Conservation (phyloP, 1,140 invertebrate genomes). For the Halictus rubicundus region DNA sequence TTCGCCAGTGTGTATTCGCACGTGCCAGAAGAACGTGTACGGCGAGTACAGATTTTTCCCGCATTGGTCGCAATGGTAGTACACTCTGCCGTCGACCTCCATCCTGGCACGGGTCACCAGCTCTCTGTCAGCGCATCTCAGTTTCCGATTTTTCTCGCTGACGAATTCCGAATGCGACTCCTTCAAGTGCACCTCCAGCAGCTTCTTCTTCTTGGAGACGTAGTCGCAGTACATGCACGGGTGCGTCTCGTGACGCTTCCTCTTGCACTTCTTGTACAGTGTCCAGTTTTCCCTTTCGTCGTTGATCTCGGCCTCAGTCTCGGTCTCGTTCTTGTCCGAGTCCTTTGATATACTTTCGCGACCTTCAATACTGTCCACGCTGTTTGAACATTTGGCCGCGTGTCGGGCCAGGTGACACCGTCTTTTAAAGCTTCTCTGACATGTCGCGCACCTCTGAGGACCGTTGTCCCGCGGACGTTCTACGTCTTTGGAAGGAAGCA, state of each 20-base stretch:
- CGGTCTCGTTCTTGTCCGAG: too few relatives aligned
- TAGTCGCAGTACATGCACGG: constrained; percentile 72
- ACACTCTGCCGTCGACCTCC: constrained; percentile 77
- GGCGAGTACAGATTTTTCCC: constrained; percentile 83
- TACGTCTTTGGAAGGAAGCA: neutral
- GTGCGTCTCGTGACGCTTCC: constrained; percentile 54
- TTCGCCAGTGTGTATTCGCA: constrained; percentile 86
- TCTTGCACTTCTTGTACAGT: constrained; percentile 4
- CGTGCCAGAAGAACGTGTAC: constrained; percentile 83
- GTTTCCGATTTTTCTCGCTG: constrained; percentile 49
- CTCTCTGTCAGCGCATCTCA: constrained; percentile 72
- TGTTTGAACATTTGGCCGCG: neutral
- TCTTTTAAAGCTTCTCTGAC: constrained; percentile 20
- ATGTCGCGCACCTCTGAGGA: constrained; percentile 12
- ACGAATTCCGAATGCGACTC: constrained; percentile 66
- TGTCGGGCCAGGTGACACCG: constrained; percentile 29
- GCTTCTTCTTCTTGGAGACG: constrained; percentile 63
- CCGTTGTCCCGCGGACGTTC: constrained; percentile 1
- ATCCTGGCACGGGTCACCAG: constrained; percentile 76
- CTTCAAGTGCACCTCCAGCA: constrained; percentile 66
- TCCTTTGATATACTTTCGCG: neutral
- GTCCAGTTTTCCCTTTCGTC: neutral
- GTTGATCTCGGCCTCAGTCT: neutral
- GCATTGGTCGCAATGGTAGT: constrained; percentile 83
- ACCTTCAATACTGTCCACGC: neutral